phyloP scores from a whole-genome alignment of 2,888 invertebrate species.

The Idaea dimidiata region DNA sequence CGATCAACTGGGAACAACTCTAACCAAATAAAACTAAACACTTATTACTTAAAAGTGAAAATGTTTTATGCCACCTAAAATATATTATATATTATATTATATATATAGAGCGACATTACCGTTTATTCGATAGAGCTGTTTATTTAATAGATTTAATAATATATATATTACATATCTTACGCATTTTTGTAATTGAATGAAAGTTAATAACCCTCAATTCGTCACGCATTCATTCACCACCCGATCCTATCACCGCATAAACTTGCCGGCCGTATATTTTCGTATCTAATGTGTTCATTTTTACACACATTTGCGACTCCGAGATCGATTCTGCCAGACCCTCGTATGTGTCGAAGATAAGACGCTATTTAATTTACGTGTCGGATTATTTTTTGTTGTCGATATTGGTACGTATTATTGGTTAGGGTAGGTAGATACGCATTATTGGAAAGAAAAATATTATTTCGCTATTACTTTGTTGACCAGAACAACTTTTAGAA shows the following conservation, averaged over 20 bases:
- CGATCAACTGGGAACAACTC: no score
- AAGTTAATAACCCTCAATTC: neutral
- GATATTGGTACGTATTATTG: neutral
- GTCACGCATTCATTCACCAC: neutral
- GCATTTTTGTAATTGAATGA: no score
- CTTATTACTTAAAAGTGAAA: no score
- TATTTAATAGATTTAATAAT: no score
- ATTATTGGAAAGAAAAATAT: neutral
- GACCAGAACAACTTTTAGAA: neutral
- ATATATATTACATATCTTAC: no score
- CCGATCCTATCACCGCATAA: neutral
- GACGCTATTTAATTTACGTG: neutral
- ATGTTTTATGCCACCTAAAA: no score
- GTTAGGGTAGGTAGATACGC: neutral
- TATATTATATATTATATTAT: no score
- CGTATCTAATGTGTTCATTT: conserved; percentile 13
- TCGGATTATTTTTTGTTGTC: neutral
- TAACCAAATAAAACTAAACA: no score
- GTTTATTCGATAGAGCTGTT: no score
- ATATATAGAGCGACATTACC: no score
- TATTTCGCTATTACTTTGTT: neutral
- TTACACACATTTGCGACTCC: conserved; percentile 15
- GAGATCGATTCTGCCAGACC: conserved; percentile 16
- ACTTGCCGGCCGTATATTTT: conserved; percentile 5
- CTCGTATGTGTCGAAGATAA: neutral